Evolutionary conservation across 2,888 invertebrate genomes (phyloP), one percentile per base, ranked within the genome.

Genomic region (Zaprionus lineosus): DNA sequence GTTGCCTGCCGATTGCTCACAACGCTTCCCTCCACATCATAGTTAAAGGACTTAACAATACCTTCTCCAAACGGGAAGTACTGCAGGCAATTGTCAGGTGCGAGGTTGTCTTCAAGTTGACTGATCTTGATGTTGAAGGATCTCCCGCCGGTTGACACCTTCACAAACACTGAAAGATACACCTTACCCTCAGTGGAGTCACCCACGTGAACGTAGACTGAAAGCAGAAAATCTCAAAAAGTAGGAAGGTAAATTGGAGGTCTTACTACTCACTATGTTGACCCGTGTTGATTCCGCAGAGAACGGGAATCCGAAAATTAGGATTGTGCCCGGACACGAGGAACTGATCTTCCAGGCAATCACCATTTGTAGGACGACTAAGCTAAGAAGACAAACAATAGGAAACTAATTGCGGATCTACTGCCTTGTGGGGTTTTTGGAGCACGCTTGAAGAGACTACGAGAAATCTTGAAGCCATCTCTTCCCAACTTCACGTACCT

Each of bases 281-380:
- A 8, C 94, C 95, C 0, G 94, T 93, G 84, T 95, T 95, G 29
- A 94, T 92, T 11, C 95, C 95, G 84, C 95, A 95, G 14, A 95
- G 88, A 3, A 92, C 91, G 0, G 95, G 95, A 56, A 95, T 90
- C n/a, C 92, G 88, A 60, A 91, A 93, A 81, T 95, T 95, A 0
- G 91, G 79, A 86, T 94, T 94, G 82, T 94, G 94, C 1, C 95
- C 95, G 0, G 93, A 92, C 2, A 95, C 91, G 6, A 94, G 91
- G 67, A 95, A 92, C 70, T 93, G 92, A 86, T 95, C 95, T 19
- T 92, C 91, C 28, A 92, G 88, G 72, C 95, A 95, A 12, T 92
- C 92, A 0, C 95, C 95, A 70, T 92, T 91, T 1, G 91, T 92
- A 0, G 95, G 95, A 0, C 93, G 93, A 63, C 92, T 91, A 31